Evolutionary conservation across 2,888 invertebrate species (phyloP).

Genomic region (Hymenopus coronatus): DNA sequence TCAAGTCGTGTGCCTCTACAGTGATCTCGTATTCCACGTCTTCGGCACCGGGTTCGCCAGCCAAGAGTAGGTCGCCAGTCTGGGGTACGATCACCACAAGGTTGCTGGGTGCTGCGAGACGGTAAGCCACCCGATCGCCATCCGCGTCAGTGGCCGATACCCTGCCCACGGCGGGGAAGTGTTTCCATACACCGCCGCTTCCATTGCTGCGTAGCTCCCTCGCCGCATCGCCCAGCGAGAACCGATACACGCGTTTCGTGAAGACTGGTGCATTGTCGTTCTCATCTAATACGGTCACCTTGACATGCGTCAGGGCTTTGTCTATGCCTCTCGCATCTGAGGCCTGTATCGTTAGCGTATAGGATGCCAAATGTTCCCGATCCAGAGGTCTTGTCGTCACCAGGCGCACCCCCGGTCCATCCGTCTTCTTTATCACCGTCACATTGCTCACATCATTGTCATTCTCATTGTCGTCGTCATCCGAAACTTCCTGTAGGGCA

Average conservation of each 20-base stretch:
- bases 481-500: constrained; percentile 60
- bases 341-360: constrained; percentile 75
- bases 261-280: constrained; percentile 92
- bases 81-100: constrained; percentile 87
- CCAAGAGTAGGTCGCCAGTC: constrained; percentile 84
- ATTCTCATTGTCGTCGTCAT: constrained; percentile 39
- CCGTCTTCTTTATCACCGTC: neutral
- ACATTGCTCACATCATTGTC: constrained; percentile 51
- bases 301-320: constrained; percentile 74
- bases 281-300: constrained; percentile 75
- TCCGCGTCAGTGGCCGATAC: constrained; percentile 87
- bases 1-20: constrained; percentile 79
- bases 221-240: constrained; percentile 56
- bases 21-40: constrained; percentile 65
- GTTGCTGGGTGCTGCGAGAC: constrained; percentile 74
- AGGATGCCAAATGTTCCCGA: constrained; percentile 68
- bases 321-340: constrained; percentile 76
- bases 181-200: constrained; percentile 64
- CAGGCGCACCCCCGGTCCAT: constrained; percentile 62
- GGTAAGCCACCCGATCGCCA: constrained; percentile 88
- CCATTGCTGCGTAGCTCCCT: constrained; percentile 47
- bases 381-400: constrained; percentile 76
- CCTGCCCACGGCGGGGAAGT: constrained; percentile 79
- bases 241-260: constrained; percentile 72
- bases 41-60: constrained; percentile 69